Evolutionary conservation across 1,140 invertebrate species (phyloP).

Genomic region (Paraescarpia echinospica): DNA sequence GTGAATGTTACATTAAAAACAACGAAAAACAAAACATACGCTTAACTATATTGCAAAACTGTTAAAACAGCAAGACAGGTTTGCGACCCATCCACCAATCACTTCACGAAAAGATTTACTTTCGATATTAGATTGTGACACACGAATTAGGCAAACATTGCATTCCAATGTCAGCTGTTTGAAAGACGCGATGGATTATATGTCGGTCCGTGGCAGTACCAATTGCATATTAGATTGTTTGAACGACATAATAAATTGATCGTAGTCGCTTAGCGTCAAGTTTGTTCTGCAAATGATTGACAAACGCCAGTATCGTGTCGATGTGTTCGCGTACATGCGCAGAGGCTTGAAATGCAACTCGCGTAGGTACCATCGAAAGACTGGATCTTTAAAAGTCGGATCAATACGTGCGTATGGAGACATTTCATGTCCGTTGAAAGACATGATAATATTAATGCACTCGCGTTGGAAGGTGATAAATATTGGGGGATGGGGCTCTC

Average conservation of each 20-base stretch:
- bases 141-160: neutral
- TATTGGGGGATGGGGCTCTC: too few species aligned
- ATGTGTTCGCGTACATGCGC: neutral
- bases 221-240: neutral
- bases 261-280: neutral
- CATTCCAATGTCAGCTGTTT: neutral
- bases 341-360: neutral
- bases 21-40: too few species aligned
- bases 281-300: neutral
- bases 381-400: too few species aligned
- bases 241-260: neutral
- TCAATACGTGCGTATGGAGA: too few species aligned
- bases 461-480: too few species aligned
- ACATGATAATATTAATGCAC: too few species aligned
- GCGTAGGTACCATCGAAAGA: too few species aligned
- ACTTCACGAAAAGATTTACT: neutral
- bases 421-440: too few species aligned
- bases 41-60: neutral
- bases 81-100: neutral
- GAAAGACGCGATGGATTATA: neutral
- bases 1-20: too few species aligned
- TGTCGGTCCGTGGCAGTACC: neutral
- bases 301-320: neutral
- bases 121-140: conserved; percentile 6
- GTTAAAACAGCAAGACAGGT: neutral